phyloP scores from a whole-genome alignment of 2,888 invertebrate genomes.

The Augiades crinisus region DNA sequence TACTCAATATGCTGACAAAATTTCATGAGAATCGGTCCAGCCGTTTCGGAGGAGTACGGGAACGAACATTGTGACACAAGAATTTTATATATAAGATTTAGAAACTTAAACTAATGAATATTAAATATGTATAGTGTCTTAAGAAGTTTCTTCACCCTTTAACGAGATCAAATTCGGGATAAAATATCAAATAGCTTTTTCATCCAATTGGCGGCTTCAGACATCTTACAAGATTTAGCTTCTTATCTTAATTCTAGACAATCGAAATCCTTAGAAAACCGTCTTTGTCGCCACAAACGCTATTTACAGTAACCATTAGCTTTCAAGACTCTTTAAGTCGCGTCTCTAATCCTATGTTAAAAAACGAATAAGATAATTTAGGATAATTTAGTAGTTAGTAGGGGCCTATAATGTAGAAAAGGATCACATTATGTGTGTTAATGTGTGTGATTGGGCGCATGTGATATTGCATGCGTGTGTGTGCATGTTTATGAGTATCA shows the following conservation, averaged over 20 bases:
- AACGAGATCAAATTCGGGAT: background rate
- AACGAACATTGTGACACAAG: no score
- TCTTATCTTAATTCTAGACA: background rate
- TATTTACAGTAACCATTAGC: background rate
- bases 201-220: constrained; percentile 1
- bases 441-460: no score
- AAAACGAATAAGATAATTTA: no score
- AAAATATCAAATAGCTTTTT: background rate
- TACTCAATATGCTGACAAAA: no score
- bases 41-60: no score
- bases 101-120: background rate
- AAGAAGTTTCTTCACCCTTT: background rate
- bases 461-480: no score
- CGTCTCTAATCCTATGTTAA: background rate
- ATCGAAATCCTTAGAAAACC: background rate
- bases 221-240: background rate
- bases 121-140: background rate
- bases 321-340: background rate
- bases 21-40: no score
- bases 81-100: no score
- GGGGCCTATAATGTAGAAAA: no score
- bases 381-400: no score
- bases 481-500: no score
- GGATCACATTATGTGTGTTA: no score
- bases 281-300: background rate